Conservation (phyloP, 1,140 invertebrate genomes). For the Kradibia gibbosae region DNA sequence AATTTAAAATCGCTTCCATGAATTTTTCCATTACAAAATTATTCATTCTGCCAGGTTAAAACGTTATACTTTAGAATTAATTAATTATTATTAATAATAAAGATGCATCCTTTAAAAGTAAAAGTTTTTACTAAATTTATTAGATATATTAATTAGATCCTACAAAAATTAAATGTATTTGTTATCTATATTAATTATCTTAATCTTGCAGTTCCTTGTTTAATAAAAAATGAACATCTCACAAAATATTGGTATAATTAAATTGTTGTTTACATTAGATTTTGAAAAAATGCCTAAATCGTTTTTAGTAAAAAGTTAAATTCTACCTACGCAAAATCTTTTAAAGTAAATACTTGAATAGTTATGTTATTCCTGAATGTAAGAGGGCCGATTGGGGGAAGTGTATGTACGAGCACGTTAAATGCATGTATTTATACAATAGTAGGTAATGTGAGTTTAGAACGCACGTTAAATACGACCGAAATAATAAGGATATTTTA, state of each 20-base stretch:
- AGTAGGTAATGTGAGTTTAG: not conserved
- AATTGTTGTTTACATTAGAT: not conserved
- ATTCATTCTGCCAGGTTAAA: too few relatives aligned
- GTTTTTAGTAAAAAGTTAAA: not conserved
- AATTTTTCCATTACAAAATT: too few relatives aligned
- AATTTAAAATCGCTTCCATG: too few relatives aligned
- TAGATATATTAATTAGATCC: too few relatives aligned
- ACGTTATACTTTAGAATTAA: too few relatives aligned
- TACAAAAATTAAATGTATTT: too few relatives aligned
- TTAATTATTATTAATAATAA: too few relatives aligned
- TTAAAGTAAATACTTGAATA: not conserved
- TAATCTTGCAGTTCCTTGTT: not conserved
- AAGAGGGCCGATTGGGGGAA: too few relatives aligned
- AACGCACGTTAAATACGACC: not conserved
- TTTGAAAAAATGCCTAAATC: not conserved
- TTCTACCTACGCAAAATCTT: not conserved
- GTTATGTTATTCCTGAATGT: too few relatives aligned
- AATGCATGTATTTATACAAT: not conserved
- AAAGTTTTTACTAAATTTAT: too few relatives aligned
- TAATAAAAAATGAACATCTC: not conserved
- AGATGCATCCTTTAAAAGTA: too few relatives aligned
- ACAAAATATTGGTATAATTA: not conserved
- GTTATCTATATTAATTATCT: too few relatives aligned
- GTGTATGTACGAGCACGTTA: slow-evolving; percentile 9
- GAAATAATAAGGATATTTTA: not conserved